These are phyloP conservation scores for Mythimna lalbum DNA, from an alignment of 2,888 invertebrate species.

Conservation along the genomic window DNA sequence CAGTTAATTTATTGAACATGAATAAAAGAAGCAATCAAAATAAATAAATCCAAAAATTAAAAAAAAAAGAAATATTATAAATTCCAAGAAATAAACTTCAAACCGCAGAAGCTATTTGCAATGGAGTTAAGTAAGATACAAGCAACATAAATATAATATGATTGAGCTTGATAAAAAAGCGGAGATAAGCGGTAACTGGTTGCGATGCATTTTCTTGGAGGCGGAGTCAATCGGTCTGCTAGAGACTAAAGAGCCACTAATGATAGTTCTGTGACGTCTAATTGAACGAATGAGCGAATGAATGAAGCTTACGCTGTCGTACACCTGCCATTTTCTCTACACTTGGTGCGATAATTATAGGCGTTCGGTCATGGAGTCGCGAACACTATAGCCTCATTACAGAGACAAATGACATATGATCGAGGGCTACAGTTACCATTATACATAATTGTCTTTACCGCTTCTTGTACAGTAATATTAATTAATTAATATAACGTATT, in stretches of 20 bases:
- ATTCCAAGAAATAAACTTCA: constrained; percentile 13
- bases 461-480: constrained; percentile 22
- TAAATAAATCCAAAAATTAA: no score
- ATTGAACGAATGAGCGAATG: constrained; percentile 47
- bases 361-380: constrained; percentile 43
- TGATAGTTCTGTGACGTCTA: constrained; percentile 55
- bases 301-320: constrained; percentile 43
- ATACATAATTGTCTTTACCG: constrained; percentile 37
- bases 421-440: constrained; percentile 17
- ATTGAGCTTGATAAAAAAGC: constrained; percentile 53
- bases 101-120: constrained; percentile 28
- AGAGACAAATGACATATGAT: constrained; percentile 47
- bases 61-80: constrained; percentile 20
- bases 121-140: constrained; percentile 44
- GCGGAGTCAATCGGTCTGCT: constrained; percentile 45
- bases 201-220: constrained; percentile 44
- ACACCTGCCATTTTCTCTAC: constrained; percentile 59
- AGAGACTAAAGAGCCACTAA: constrained; percentile 51
- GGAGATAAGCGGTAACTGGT: constrained; percentile 45
- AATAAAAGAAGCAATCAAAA: constrained; percentile 15
- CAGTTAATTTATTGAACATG: constrained; percentile 3
- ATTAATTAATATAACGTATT: constrained; percentile 18
- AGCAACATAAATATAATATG: constrained; percentile 24
- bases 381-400: constrained; percentile 49
- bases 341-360: constrained; percentile 55